A percentile compares a stretch with the other conserved stretches of the same genome.
Conservation (phyloP, 2,888 invertebrate genomes). For the Neoaliturus tenellus region DNA sequence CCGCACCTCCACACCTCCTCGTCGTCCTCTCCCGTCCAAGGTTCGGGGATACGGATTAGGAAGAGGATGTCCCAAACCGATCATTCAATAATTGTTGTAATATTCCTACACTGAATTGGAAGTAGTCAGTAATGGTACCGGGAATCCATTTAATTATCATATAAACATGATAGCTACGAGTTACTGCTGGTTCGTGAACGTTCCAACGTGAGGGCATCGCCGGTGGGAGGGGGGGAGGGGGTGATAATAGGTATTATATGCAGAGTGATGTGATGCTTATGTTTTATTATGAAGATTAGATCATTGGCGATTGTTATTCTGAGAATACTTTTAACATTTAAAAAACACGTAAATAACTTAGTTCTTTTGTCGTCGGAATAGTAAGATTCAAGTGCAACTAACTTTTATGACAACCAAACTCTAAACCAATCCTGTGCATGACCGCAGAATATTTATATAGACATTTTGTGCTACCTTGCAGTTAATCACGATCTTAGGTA, state of each 20-base stretch:
- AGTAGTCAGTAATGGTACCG: not conserved
- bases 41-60: not conserved
- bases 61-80: conserved; percentile 21
- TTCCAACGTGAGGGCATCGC: not conserved
- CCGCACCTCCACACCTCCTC: not conserved
- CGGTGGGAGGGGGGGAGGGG: not conserved
- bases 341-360: not conserved
- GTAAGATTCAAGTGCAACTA: too few species aligned
- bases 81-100: not conserved
- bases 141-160: not conserved
- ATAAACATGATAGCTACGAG: not conserved
- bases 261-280: not conserved
- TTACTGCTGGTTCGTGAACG: not conserved
- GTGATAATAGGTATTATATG: not conserved
- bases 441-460: too few species aligned
- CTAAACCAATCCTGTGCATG: too few species aligned
- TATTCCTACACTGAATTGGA: not conserved
- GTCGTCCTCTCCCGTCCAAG: not conserved
- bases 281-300: not conserved
- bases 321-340: not conserved
- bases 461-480: too few species aligned
- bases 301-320: not conserved
- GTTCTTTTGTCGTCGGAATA: too few species aligned
- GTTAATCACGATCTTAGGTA: too few species aligned
- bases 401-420: too few species aligned